Conservation (phyloP, 2,888 invertebrate species). For the Rhimphoctona megacephalus region DNA sequence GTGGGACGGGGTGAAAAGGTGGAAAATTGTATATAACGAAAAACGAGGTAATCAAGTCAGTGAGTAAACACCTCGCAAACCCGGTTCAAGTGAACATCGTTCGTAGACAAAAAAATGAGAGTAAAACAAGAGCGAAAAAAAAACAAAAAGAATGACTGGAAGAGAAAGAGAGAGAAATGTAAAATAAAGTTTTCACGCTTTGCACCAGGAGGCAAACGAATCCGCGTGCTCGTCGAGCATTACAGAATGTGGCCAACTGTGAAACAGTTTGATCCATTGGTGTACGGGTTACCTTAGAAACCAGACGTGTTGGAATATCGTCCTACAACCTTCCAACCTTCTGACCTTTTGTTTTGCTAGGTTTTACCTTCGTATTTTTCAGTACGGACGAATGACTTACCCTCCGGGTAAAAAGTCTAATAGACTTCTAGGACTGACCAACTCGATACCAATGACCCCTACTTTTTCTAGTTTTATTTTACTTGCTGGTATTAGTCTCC, state of each 20-base stretch:
- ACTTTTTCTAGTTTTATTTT: neutral
- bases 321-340: neutral
- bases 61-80: conserved; percentile 24
- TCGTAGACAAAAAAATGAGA: conserved; percentile 1
- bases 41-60: conserved; percentile 22
- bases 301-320: conserved; percentile 26
- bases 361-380: neutral
- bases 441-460: neutral
- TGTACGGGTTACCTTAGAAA: conserved; percentile 69
- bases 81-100: conserved; percentile 15
- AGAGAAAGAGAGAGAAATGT: neutral
- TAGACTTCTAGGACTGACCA: conserved; percentile 2
- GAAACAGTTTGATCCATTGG: conserved; percentile 73
- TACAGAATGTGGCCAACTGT: conserved; percentile 58
- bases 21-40: conserved; percentile 1
- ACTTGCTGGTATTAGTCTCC: neutral
- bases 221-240: conserved; percentile 51
- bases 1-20: neutral
- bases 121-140: neutral
- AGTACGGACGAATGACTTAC: neutral
- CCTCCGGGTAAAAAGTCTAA: neutral
- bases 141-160: neutral
- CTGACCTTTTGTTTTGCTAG: neutral
- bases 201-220: conserved; percentile 21
- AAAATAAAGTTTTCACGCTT: conserved; percentile 55